phyloP scores from a whole-genome alignment of 2,797 vertebrate genomes.

The Choloepus didactylus region DNA sequence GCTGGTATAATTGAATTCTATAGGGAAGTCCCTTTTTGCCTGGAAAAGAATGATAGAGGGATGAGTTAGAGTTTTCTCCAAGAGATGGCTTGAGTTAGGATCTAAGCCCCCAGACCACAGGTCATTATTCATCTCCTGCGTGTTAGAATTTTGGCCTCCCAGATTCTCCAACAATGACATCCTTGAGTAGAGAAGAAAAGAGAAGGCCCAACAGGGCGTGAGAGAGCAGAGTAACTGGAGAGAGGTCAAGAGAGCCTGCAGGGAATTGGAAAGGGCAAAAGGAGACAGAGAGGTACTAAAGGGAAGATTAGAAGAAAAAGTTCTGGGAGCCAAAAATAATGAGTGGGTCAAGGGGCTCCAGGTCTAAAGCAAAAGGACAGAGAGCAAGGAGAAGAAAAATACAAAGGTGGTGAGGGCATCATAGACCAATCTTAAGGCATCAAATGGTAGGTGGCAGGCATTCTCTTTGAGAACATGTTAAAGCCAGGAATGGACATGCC shows the following conservation, averaged over 20 bases:
- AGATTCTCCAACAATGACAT: background rate
- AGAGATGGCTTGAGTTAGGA: background rate
- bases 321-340: background rate
- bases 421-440: accelerated
- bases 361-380: background rate
- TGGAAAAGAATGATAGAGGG: background rate
- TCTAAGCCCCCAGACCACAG: background rate
- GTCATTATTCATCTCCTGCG: background rate
- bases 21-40: background rate
- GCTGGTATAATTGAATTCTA: accelerated
- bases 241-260: background rate
- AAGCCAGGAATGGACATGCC: too few species aligned
- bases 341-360: accelerated
- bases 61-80: background rate
- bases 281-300: too few species aligned
- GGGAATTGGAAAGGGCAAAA: background rate
- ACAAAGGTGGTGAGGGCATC: background rate
- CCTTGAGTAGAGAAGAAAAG: background rate
- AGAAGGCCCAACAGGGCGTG: background rate
- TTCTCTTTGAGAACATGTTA: background rate
- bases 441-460: accelerated
- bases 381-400: background rate
- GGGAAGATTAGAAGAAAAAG: too few species aligned
- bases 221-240: too few species aligned
- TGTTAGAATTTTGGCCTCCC: background rate